A percentile compares a stretch with the other conserved stretches of the same genome.
Conservation (phyloP, 2,113 vertebrate genomes). For the Brachypteracias leptosomus region DNA sequence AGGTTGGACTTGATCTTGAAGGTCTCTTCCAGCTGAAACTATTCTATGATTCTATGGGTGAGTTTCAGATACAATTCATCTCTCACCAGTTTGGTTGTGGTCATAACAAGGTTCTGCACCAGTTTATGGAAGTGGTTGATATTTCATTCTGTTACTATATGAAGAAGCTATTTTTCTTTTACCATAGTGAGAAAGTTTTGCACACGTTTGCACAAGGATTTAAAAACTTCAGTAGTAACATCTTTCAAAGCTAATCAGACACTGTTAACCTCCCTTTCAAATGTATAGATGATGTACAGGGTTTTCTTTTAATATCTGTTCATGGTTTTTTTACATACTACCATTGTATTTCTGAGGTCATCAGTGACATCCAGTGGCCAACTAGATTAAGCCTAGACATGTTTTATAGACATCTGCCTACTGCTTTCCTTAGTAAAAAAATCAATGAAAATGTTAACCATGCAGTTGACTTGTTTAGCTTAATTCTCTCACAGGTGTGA, state of each 20-base stretch:
- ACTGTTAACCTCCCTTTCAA: neutral
- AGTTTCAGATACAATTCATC: neutral
- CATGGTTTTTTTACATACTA: neutral
- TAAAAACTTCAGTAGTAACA: neutral
- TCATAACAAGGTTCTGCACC: neutral
- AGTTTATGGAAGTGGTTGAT: neutral
- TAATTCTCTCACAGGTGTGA: neutral
- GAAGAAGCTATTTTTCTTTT: neutral
- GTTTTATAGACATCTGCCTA: slow-evolving; percentile 24
- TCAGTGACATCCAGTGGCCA: slow-evolving; percentile 76
- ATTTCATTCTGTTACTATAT: neutral
- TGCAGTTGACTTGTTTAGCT: neutral
- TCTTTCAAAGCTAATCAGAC: neutral
- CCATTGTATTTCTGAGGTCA: slow-evolving; percentile 60
- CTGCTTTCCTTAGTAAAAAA: neutral
- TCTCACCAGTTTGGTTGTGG: neutral
- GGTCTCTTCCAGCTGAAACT: too few species aligned
- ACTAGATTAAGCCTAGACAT: slow-evolving; percentile 41
- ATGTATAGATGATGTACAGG: neutral
- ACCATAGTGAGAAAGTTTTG: neutral
- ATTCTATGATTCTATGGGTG: too few species aligned
- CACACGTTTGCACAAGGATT: neutral
- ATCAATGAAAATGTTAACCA: neutral
- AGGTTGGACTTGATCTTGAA: too few species aligned
- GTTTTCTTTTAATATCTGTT: neutral